A percentile compares a stretch with the other conserved stretches of the same genome.
These are phyloP conservation scores for Prunella himalayana DNA, from an alignment of 2,113 vertebrate species.

Conservation along the genomic window DNA sequence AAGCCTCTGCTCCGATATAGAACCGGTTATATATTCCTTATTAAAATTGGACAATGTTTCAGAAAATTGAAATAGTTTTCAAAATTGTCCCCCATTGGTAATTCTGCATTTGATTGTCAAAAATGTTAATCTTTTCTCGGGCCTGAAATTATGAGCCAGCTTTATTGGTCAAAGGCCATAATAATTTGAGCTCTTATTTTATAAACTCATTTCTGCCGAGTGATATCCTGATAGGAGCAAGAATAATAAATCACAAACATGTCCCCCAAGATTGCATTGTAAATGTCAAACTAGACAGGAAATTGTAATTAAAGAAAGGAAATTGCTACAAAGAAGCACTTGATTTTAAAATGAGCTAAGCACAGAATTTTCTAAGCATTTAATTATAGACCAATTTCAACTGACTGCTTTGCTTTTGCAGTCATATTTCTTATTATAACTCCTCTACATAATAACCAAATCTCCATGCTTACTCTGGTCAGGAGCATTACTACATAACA, in stretches of 20 bases:
- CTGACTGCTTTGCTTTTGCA: conserved; percentile 81
- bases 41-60: conserved; percentile 67
- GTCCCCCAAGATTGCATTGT: conserved; percentile 94
- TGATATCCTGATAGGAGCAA: conserved; percentile 89
- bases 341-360: conserved; percentile 93
- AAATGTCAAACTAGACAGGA: conserved; percentile 94
- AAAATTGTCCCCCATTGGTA: conserved; percentile 69
- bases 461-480: conserved; percentile 64
- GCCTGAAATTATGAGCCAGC: conserved; percentile 88
- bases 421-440: conserved; percentile 82
- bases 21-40: conserved; percentile 39
- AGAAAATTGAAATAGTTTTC: conserved; percentile 72
- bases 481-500: conserved; percentile 61
- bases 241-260: conserved; percentile 96
- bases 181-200: conserved; percentile 95
- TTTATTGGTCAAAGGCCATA: conserved; percentile 92
- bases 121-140: conserved; percentile 89
- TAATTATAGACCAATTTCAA: conserved; percentile 90
- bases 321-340: conserved; percentile 94
- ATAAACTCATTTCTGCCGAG: conserved; percentile 92
- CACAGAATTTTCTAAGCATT: conserved; percentile 91
- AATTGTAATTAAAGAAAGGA: conserved; percentile 98
- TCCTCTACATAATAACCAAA: conserved; percentile 78
- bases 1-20: conserved; percentile 3
- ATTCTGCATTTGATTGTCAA: conserved; percentile 85